Conservation (phyloP, 2,888 invertebrate species). For the Sarcophaga rosellei region DNA sequence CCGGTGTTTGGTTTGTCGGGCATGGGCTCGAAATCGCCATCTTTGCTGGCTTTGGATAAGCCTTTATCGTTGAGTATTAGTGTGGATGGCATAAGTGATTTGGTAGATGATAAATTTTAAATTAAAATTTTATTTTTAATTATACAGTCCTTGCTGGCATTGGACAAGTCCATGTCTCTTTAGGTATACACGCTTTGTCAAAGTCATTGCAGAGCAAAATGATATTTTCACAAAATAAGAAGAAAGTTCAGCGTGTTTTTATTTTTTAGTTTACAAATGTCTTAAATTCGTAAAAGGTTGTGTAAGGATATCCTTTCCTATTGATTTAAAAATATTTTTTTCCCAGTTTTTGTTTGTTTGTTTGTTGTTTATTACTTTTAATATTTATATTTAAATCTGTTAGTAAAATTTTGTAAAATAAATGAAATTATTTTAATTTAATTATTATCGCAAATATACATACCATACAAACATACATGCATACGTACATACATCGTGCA, state of each 20-base stretch:
- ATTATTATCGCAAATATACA: conserved; percentile 14
- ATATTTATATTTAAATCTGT: conserved; percentile 5
- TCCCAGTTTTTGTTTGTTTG: background rate
- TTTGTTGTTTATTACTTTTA: background rate
- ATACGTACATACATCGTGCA: background rate
- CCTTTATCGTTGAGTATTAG: conserved; percentile 78
- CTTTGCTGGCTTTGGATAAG: conserved; percentile 79
- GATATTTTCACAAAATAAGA: too few species aligned
- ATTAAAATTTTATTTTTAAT: background rate
- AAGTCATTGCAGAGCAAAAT: too few species aligned
- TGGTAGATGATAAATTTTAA: conserved; percentile 77
- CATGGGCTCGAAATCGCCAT: conserved; percentile 75
- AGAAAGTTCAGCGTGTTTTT: background rate
- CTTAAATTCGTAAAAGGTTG: conserved; percentile 57
- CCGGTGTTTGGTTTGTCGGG: conserved; percentile 72
- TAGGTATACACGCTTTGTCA: too few species aligned
- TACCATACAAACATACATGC: conserved; percentile 1
- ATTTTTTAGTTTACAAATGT: conserved; percentile 31
- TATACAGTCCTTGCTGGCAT: background rate
- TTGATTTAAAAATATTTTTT: background rate
- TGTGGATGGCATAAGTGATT: conserved; percentile 79
- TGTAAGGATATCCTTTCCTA: conserved; percentile 47
- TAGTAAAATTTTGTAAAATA: conserved; percentile 66
- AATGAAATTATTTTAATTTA: conserved; percentile 28
- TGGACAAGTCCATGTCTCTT: background rate